Percentiles rank a stretch among this genome's conserved stretches.
Conservation (phyloP, 2,113 vertebrate species). For the Plectropomus leopardus region DNA sequence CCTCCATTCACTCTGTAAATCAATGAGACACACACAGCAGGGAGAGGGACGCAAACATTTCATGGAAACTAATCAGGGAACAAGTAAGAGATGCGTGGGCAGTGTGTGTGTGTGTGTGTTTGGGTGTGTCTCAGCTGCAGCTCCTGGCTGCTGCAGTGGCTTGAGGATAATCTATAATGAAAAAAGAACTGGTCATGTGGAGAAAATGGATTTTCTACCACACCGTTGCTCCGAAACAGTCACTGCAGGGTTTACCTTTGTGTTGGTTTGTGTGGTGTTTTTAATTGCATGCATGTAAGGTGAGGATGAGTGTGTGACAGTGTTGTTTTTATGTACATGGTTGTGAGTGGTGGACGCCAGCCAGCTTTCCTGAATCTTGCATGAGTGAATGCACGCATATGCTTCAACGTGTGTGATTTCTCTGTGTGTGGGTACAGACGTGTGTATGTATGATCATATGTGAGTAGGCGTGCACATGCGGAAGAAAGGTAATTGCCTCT, state of each 20-base stretch:
- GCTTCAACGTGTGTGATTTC: not conserved
- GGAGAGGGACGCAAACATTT: conserved; percentile 53
- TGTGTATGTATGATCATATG: conserved; percentile 1
- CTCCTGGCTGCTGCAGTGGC: conserved; percentile 25
- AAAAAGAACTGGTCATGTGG: conserved; percentile 33
- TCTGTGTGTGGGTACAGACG: not conserved
- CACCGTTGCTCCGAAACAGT: conserved; percentile 13
- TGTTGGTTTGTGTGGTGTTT: not conserved
- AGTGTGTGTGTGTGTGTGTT: conserved; percentile 16
- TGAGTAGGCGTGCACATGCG: conserved; percentile 4
- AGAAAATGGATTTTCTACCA: conserved; percentile 57
- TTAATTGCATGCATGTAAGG: not conserved
- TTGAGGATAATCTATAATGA: conserved; percentile 55
- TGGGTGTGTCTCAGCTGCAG: not conserved
- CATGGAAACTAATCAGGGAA: conserved; percentile 58
- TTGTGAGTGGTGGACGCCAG: not conserved
- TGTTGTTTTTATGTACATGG: not conserved
- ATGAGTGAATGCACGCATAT: not conserved
- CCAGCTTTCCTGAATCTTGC: not conserved
- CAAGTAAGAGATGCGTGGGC: conserved; percentile 8
- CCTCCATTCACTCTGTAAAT: conserved; percentile 52
- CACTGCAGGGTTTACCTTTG: conserved; percentile 2
- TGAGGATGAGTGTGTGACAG: conserved; percentile 16
- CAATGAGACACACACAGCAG: conserved; percentile 49
- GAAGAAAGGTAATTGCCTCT: conserved; percentile 26